phyloP scores from a whole-genome alignment of 2,113 vertebrate genomes.

The Brachypteracias leptosomus region DNA sequence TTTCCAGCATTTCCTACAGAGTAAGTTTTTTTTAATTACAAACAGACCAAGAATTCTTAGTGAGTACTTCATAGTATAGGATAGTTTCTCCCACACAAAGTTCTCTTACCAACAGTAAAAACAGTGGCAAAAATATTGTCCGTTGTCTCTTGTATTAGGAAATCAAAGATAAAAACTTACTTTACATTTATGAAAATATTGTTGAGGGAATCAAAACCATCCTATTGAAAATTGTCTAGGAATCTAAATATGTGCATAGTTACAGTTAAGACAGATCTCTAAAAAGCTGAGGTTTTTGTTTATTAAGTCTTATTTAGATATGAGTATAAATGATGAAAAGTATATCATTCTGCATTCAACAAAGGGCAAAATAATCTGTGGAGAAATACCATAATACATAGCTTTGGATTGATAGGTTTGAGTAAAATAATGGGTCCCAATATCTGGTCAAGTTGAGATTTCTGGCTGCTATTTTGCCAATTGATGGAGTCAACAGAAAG shows the following conservation, averaged over 20 bases:
- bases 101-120: neutral
- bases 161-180: neutral
- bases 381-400: neutral
- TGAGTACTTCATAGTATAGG: neutral
- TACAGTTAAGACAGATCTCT: neutral
- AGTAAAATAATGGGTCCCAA: neutral
- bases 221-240: neutral
- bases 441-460: neutral
- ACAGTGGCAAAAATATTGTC: neutral
- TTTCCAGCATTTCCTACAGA: neutral
- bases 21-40: neutral
- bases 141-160: neutral
- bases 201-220: neutral
- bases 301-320: neutral
- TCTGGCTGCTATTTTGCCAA: neutral
- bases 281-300: neutral
- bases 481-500: too few relatives aligned
- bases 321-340: neutral
- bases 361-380: neutral
- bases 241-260: neutral
- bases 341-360: neutral
- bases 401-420: neutral
- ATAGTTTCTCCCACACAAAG: neutral
- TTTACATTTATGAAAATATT: neutral
- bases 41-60: neutral